Base-by-base conservation (phyloP, 2,797 vertebrate genomes). In the Xiphorhynchus erythropygius region DNA sequence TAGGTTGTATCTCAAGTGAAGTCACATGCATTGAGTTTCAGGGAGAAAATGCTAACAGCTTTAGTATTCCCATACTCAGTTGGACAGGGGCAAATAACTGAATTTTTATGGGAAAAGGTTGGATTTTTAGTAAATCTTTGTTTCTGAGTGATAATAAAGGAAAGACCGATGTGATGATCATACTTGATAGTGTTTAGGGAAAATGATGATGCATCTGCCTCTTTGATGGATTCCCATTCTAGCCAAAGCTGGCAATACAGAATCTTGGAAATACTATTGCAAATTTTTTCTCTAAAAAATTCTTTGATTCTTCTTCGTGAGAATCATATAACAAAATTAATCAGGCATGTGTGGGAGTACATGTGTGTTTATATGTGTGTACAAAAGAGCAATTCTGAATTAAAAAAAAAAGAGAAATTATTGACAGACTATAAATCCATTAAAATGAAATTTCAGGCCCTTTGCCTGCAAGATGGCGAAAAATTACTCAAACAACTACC, bases 111-210 rank as follows among this genome's bases (percentile, higher is more conserved):
- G 62, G 77, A 84, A 96, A 96, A 87, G 35, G 22, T 41, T 93
- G 49, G 21, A 19, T 84, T 96, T 92, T 35, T 41, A 76, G 88
- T 62, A 90, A 93, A 70, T 67, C 64, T 97, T 89, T 87, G 65
- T 92, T 97, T 96, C 88, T 86, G 73, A 89, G 79, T 91, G 80
- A 91, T 88, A 59, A 90, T 89, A 90, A 82, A 94, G 89, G 65
- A 94, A 96, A 96, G 86, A 80, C 46, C 96, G 85, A 94, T 84
- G 44, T 91, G 90, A 90, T 96, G 88, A 92, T 92, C 76, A 57
- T 44, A 93, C 41, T 57, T 89, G 86, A 87, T 62, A 50, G 27
- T 37, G 42, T 69, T 95, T 93, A 91, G 78, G 86, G 90, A 79
- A 96, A 96, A 93, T 56, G 79, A 86, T 47, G 47, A 71, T 85